Evolutionary conservation across 1,140 invertebrate species (phyloP).

Genomic region (Aphelenchoides fujianensis): DNA sequence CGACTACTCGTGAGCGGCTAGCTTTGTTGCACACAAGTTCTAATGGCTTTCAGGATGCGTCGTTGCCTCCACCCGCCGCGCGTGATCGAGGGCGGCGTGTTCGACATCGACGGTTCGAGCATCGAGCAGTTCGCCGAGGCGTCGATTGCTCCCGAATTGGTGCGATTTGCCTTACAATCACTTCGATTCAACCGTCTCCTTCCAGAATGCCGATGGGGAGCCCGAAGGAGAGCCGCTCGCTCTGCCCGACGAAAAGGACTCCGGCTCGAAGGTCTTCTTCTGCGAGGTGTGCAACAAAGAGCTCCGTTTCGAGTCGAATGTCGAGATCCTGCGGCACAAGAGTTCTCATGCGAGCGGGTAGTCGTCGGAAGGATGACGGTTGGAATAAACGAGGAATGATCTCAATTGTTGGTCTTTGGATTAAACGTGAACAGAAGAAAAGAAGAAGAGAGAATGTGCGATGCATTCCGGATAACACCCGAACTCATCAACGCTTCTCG

Average conservation of each 20-base stretch:
- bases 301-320: background rate
- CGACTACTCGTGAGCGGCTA: constrained; percentile 27
- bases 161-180: constrained; percentile 7
- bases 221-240: background rate
- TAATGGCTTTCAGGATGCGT: constrained; percentile 32
- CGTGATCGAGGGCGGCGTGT: constrained; percentile 33
- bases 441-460: too few species aligned
- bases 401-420: background rate
- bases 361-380: background rate
- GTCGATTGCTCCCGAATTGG: background rate
- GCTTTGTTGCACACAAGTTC: constrained; percentile 18
- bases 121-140: constrained; percentile 28
- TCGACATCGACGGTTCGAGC: constrained; percentile 22
- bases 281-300: constrained; percentile 11
- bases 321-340: constrained; percentile 2
- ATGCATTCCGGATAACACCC: too few species aligned
- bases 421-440: too few species aligned
- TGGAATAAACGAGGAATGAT: background rate
- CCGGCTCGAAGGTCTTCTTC: background rate
- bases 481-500: too few species aligned
- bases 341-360: background rate
- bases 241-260: background rate
- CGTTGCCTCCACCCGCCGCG: constrained; percentile 40
- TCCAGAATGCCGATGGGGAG: background rate
- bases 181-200: background rate